Conservation (phyloP, 2,888 invertebrate species). For the Ophion ventricosus region DNA sequence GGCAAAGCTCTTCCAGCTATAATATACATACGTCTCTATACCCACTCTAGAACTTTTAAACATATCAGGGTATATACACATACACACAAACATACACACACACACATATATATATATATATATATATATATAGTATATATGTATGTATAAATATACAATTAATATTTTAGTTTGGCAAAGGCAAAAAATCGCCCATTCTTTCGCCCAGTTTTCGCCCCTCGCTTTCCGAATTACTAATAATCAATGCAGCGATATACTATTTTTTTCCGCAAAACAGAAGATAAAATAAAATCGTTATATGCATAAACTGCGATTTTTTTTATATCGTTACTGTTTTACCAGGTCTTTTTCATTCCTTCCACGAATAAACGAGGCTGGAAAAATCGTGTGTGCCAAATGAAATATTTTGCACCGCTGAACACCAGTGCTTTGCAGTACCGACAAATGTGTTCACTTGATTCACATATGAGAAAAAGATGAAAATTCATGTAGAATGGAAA, state of each 20-base stretch:
- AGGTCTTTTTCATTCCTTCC: not conserved
- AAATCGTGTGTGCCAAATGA: not conserved
- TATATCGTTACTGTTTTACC: not conserved
- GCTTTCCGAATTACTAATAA: conserved; percentile 16
- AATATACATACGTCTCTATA: conserved; percentile 47
- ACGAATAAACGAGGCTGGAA: not conserved
- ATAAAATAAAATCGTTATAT: not conserved
- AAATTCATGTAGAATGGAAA: not conserved
- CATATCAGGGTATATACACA: not conserved
- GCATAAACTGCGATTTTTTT: not conserved
- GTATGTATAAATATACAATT: not conserved
- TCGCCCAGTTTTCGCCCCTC: not conserved
- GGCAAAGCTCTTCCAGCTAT: conserved; percentile 53
- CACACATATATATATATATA: too few species aligned
- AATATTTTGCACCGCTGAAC: not conserved
- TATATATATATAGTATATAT: too few species aligned
- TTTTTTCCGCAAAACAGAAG: not conserved
- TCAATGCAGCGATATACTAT: conserved; percentile 5
- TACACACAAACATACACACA: too few species aligned
- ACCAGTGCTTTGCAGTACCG: not conserved
- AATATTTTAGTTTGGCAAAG: conserved; percentile 1
- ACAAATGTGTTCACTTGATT: not conserved
- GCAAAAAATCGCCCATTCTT: not conserved
- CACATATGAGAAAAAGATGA: not conserved
- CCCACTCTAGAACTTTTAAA: not conserved